These are phyloP conservation scores for Ianthella basta DNA, from an alignment of 37 sponge, comb jelly and placozoan genomes.

Conservation along the genomic window DNA sequence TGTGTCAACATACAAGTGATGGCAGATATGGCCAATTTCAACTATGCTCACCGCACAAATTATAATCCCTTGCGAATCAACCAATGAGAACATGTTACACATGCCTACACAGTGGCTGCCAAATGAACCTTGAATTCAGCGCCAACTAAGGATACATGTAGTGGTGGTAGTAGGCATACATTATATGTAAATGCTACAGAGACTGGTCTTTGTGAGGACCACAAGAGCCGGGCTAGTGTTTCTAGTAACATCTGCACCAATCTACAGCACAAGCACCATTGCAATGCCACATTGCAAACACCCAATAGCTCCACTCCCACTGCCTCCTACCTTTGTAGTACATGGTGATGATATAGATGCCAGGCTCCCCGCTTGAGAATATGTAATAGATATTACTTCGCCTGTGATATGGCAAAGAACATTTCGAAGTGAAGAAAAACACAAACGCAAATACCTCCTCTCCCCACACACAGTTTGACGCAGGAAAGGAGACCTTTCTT, in stretches of 20 bases:
- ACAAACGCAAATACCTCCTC: not conserved
- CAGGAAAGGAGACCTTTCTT: not conserved
- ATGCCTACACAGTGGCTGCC: not conserved
- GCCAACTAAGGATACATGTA: not conserved
- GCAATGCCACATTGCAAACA: too few relatives aligned
- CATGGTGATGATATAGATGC: conserved; percentile 65
- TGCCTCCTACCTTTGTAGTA: conserved; percentile 52
- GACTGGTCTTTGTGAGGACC: not conserved
- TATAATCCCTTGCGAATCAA: not conserved
- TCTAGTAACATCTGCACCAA: too few relatives aligned
- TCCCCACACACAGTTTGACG: not conserved
- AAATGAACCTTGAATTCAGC: not conserved
- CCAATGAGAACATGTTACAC: not conserved
- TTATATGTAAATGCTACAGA: not conserved
- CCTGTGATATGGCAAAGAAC: conserved; percentile 22
- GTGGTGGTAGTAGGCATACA: too few relatives aligned
- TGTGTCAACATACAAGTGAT: too few relatives aligned
- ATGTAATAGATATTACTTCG: conserved; percentile 59
- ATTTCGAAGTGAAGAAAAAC: not conserved
- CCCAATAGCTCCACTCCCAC: too few relatives aligned
- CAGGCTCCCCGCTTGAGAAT: conserved; percentile 62
- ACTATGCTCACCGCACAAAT: too few relatives aligned
- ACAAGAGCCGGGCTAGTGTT: too few relatives aligned
- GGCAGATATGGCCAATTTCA: too few relatives aligned
- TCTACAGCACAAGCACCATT: too few relatives aligned